Percentiles rank a stretch among this genome's conserved stretches.
These are phyloP conservation scores for Brachyopa scutellaris DNA, from an alignment of 2,888 invertebrate species.

Conservation along the genomic window DNA sequence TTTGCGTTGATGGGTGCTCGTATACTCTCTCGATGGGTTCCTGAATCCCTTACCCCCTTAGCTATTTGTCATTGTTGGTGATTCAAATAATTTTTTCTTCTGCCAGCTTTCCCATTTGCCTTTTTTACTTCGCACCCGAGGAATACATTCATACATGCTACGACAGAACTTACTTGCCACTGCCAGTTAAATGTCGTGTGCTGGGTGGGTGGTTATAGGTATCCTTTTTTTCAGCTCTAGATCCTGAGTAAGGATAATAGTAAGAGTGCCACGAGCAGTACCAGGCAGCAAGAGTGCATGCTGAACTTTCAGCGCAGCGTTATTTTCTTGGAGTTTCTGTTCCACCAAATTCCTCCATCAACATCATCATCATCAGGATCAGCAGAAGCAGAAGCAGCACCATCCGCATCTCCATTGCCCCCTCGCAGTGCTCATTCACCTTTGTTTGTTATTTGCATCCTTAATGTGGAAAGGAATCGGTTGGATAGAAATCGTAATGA, in stretches of 20 bases:
- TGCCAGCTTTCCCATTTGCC: constrained; percentile 21
- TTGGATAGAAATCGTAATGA: constrained; percentile 71
- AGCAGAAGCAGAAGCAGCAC: no score
- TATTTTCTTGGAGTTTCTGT: constrained; percentile 67
- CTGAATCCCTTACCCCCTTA: constrained; percentile 57
- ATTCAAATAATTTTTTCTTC: constrained; percentile 63
- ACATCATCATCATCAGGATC: constrained; percentile 41
- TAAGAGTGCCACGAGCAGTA: constrained; percentile 47
- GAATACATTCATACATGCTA: not conserved
- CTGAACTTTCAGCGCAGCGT: constrained; percentile 55
- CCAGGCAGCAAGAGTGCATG: constrained; percentile 55
- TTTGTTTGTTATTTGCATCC: constrained; percentile 72
- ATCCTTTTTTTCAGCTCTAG: constrained; percentile 23
- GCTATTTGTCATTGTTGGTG: constrained; percentile 67
- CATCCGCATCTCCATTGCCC: not conserved
- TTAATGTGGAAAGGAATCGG: constrained; percentile 67
- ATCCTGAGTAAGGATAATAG: constrained; percentile 59
- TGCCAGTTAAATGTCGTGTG: constrained; percentile 33
- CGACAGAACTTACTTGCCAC: constrained; percentile 11
- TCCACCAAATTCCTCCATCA: constrained; percentile 53
- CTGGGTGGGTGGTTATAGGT: not conserved
- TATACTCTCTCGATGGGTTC: constrained; percentile 33
- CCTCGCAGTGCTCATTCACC: constrained; percentile 52
- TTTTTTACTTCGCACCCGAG: constrained; percentile 4
- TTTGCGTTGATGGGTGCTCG: not conserved